Conservation (phyloP, 2,113 vertebrate genomes). For the Bos indicus region DNA sequence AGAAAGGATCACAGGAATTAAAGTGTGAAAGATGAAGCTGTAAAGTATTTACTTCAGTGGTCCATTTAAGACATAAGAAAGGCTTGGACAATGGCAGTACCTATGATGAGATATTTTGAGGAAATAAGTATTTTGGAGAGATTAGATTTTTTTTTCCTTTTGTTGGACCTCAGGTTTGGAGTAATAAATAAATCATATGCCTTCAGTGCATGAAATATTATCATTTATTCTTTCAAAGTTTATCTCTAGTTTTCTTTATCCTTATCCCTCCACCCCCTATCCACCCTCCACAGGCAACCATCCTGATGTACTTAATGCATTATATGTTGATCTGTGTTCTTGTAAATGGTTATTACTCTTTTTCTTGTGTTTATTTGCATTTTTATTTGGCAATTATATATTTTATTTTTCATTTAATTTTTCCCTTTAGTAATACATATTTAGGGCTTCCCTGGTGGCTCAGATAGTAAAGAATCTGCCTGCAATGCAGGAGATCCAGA, state of each 20-base stretch:
- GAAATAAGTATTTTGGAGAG: neutral
- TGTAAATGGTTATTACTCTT: neutral
- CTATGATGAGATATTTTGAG: neutral
- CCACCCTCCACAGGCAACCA: neutral
- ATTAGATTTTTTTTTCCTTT: neutral
- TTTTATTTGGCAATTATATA: neutral
- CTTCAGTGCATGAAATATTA: neutral
- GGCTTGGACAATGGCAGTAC: neutral
- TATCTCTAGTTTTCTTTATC: neutral
- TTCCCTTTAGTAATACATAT: neutral
- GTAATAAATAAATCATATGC: neutral
- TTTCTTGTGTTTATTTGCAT: neutral
- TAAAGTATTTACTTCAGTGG: neutral
- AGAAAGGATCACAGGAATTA: neutral
- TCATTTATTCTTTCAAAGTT: neutral
- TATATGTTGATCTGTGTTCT: neutral
- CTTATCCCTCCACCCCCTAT: accelerated
- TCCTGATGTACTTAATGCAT: neutral
- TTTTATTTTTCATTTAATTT: neutral
- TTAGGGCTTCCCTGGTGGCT: neutral
- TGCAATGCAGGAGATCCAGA: neutral
- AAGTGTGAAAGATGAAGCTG: neutral
- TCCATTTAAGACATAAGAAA: neutral
- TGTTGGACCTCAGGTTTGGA: neutral
- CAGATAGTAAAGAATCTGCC: neutral